Conservation (phyloP, 2,888 invertebrate species). For the Parochlus steinenii region DNA sequence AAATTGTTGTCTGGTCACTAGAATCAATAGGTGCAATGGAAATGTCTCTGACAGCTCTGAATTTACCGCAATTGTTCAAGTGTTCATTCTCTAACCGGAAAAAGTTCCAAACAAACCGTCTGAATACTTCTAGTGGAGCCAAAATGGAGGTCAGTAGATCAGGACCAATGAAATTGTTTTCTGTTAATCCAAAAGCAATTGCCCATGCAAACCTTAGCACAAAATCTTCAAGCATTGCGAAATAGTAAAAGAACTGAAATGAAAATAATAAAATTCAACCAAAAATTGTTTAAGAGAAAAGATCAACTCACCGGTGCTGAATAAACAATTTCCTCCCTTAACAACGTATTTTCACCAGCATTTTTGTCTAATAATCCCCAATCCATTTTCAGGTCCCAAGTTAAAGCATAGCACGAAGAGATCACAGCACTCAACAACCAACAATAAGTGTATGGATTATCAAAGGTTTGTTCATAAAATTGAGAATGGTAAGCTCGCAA, state of each 20-base stretch:
- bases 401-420: constrained; percentile 87
- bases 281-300: constrained; percentile 9
- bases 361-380: constrained; percentile 92
- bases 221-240: constrained; percentile 91
- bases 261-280: constrained; percentile 13
- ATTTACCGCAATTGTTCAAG: constrained; percentile 96
- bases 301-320: constrained; percentile 59
- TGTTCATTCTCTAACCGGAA: constrained; percentile 99
- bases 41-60: constrained; percentile 95
- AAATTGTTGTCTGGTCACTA: constrained; percentile 75
- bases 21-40: constrained; percentile 88
- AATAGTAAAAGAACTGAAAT: constrained; percentile 78
- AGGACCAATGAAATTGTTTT: constrained; percentile 52
- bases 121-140: constrained; percentile 75
- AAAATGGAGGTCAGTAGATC: constrained; percentile 74
- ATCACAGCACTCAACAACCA: constrained; percentile 76
- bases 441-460: constrained; percentile 73
- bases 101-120: constrained; percentile 97
- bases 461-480: constrained; percentile 43
- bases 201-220: constrained; percentile 89
- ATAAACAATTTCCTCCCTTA: constrained; percentile 91
- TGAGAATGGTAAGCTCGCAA: constrained; percentile 47
- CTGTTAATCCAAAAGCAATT: constrained; percentile 66
- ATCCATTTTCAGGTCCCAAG: constrained; percentile 98
- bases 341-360: constrained; percentile 78